Evolutionary conservation across 2,888 invertebrate species (phyloP).

Genomic region (Acrocyrtus sp.): DNA sequence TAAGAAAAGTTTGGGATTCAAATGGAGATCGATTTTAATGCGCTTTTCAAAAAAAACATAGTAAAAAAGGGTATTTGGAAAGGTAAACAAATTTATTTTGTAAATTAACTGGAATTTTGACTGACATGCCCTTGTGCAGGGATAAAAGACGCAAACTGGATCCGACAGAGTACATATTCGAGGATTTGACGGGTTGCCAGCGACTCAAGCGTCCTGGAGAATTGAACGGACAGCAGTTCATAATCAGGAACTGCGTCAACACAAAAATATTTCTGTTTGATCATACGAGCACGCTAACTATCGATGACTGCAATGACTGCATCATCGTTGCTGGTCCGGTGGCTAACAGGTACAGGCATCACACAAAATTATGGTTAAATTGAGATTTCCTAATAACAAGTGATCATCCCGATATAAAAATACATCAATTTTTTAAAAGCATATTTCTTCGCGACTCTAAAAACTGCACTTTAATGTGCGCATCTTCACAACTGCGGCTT

Average conservation of each 20-base stretch:
- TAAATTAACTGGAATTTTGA: background rate
- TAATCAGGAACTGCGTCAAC: constrained; percentile 56
- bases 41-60: background rate
- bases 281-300: constrained; percentile 56
- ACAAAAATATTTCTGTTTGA: constrained; percentile 58
- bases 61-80: background rate
- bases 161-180: constrained; percentile 49
- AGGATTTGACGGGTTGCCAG: constrained; percentile 33
- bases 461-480: constrained; percentile 57
- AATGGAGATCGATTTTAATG: background rate
- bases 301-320: constrained; percentile 59
- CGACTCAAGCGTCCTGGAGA: constrained; percentile 50
- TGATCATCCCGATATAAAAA: background rate
- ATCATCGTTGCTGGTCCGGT: constrained; percentile 56
- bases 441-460: constrained; percentile 58
- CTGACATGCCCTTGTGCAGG: constrained; percentile 22
- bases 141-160: constrained; percentile 51
- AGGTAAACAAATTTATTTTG: too few relatives aligned
- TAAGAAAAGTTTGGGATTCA: background rate
- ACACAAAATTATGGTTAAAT: background rate
- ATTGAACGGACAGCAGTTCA: constrained; percentile 58
- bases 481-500: constrained; percentile 59
- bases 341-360: constrained; percentile 51
- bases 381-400: background rate
- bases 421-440: constrained; percentile 33